Base-by-base conservation (phyloP, 2,797 vertebrate species). In the Sebastes cheni region DNA sequence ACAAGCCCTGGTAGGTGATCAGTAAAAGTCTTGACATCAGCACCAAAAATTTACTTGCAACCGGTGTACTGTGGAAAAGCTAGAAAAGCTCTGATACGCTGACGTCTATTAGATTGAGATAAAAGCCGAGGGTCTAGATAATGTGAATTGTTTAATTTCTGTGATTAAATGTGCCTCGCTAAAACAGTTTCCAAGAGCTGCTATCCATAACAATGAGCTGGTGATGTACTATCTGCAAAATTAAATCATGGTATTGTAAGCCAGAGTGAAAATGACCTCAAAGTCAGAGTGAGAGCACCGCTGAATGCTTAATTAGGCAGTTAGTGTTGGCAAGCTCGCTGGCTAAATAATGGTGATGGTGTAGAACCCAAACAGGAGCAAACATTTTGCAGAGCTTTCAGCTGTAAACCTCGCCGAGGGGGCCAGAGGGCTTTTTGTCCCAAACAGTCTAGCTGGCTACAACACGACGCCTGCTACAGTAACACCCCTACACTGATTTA, bases 281-380 rank as follows among this genome's bases (percentile, higher is more conserved):
- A 91, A 87, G 91, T 93, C 89, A 86, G 79, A 76, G 73, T 70
- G 80, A 89, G 83, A 88, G 89, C 75, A 72, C 77, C 60, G 50
- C 82, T 88, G 90, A 92, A 93, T 90, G 86, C 87, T 86, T 91
- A 90, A 94, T 93, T 91, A 90, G 82, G 82, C 89, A 82, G 89
- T 91, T 87, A 90, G 84, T 79, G 87, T 91, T 92, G 93, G 92
- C 91, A 92, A 84, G 88, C 79, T 16, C 34, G 23, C 74, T 50
- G 79, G 87, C 85, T 90, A 89, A 91, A 92, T 93, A 87, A 94
- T 91, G 86, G 83, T 52, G 74, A 86, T 92, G 92, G 86, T 93
- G 77, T 74, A 67, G 76, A 84, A 93, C 90, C 92, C 90, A 91
- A 91, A 82, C 80, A 87, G 79, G 88, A 80, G 84, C 77, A 89